phyloP scores from a whole-genome alignment of 1,140 invertebrate species.

The Cherax destructor region DNA sequence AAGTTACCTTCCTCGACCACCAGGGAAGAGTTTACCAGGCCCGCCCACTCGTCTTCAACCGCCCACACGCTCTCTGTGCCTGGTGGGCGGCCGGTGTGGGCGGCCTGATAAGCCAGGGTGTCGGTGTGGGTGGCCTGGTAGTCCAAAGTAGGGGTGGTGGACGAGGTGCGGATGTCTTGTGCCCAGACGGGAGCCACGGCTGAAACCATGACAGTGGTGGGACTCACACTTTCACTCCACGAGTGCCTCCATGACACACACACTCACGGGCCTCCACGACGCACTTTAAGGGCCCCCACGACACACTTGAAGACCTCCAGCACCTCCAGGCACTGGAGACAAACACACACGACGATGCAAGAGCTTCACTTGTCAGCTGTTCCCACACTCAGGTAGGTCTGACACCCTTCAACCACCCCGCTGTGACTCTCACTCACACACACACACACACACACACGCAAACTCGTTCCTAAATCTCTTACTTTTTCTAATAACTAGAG shows the following conservation, averaged over 20 bases:
- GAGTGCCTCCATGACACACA: background rate
- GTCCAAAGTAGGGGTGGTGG: background rate
- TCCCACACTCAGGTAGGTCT: no score
- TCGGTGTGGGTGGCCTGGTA: conserved; percentile 24
- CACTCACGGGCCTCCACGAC: background rate
- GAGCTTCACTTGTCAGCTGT: background rate
- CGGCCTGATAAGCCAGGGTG: conserved; percentile 17
- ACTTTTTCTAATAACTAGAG: no score
- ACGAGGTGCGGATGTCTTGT: conserved; percentile 10
- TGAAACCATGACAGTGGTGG: background rate
- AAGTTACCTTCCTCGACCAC: conserved; percentile 25
- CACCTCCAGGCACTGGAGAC: background rate
- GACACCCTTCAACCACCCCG: no score
- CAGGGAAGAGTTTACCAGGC: conserved; percentile 36
- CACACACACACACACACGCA: background rate
- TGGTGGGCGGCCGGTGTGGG: conserved; percentile 44
- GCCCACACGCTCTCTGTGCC: background rate
- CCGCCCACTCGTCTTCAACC: conserved; percentile 9
- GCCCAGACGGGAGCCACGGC: background rate
- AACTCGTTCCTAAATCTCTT: background rate
- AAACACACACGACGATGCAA: background rate
- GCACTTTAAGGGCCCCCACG: no score
- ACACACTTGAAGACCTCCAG: background rate
- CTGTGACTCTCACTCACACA: no score
- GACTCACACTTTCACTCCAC: background rate